Evolutionary conservation across 2,797 vertebrate species (phyloP), one percentile per base, ranked within the genome.

Genomic region (Naso thynnoides): DNA sequence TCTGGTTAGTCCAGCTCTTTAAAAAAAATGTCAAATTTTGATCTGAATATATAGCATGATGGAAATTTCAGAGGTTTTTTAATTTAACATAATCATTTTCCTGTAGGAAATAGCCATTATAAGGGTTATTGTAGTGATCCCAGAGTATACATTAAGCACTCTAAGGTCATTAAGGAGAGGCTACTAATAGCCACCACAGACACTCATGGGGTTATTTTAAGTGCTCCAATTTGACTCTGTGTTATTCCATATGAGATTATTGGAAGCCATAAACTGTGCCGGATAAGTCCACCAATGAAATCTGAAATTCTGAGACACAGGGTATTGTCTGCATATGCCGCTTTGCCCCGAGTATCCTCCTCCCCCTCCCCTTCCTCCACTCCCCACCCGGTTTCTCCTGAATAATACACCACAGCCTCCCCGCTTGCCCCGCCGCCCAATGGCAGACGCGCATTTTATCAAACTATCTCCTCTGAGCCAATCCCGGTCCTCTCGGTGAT

Each of bases 391-490:
- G 78, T 63, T 82, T 78, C 83, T 88, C 79, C 68, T 88, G 84
- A 92, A 92, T 92, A 88, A 91, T 86, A 85, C 80, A 88, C 66
- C 53, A 77, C 65, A 27, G 45, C 31, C 66, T 50, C 54, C 41
- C 47, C 24, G 56, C 23, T 44, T 4, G 42, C 39, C 41, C 8
- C 5, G 15, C 15, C 54, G 42, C 64, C 93, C 92, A 94, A 94
- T 93, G 62, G 74, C 53, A 81, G 47, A 13, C 7, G 58, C 14
- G 62, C 61, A 57, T 86, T 89, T 80, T 64, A 91, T 93, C 90
- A 91, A 92, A 70, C 88, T 88, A 91, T 88, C 77, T 88, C 63
- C 53, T 63, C 29, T 31, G 72, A 88, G 83, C 93, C 93, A 93
- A 93, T 94, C 84, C 63, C 38, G 48, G 23, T 41, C 36, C 56